phyloP scores from a whole-genome alignment of 2,797 vertebrate species.

The Falco peregrinus region DNA sequence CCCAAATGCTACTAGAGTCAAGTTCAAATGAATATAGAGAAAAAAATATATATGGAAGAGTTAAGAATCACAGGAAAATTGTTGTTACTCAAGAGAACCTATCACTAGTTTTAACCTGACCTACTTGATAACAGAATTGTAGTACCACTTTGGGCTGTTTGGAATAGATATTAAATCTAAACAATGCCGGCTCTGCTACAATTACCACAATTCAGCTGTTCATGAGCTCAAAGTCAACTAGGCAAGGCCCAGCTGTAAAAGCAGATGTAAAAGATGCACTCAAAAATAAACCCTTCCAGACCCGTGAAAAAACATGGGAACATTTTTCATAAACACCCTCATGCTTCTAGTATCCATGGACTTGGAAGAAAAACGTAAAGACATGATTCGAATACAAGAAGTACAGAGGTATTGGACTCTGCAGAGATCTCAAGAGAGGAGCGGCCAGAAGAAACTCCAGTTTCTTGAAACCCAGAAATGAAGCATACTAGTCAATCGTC shows the following conservation, averaged over 20 bases:
- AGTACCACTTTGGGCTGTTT: not conserved
- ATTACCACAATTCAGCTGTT: not conserved
- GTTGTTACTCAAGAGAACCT: not conserved
- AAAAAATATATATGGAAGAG: not conserved
- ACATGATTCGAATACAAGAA: not conserved
- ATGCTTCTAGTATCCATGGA: fast-evolving
- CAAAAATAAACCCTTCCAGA: not conserved
- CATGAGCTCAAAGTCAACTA: not conserved
- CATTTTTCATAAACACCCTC: not conserved
- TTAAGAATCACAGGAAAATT: not conserved
- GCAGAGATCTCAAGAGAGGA: not conserved
- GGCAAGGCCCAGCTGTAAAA: not conserved
- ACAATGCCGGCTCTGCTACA: not conserved
- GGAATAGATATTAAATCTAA: not conserved
- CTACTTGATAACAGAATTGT: not conserved
- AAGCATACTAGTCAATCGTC: not conserved
- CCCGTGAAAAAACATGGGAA: not conserved
- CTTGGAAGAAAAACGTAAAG: not conserved
- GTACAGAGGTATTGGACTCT: not conserved
- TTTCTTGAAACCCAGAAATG: not conserved
- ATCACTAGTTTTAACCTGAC: not conserved
- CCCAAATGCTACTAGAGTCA: not conserved
- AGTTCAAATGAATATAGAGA: not conserved
- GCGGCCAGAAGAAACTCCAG: not conserved
- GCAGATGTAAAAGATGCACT: not conserved